Percentiles rank a stretch among this genome's conserved stretches.
phyloP scores from a whole-genome alignment of 2,888 invertebrate species.

The Phoronis australis region DNA sequence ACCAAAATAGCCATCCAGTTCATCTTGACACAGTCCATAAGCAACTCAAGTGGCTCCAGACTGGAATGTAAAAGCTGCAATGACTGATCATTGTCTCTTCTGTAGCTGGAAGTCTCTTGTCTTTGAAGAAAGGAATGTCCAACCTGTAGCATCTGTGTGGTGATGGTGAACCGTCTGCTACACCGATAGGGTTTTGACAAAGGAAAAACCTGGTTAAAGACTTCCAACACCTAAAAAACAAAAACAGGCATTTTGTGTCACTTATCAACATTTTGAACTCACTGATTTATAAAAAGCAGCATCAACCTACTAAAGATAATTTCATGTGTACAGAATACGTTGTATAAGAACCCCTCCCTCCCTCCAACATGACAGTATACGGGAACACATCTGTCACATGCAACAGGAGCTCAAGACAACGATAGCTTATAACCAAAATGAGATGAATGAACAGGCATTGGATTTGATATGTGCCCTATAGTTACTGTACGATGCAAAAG shows the following conservation, averaged over 20 bases:
- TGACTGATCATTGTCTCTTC: slow-evolving; percentile 3
- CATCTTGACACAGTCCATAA: slow-evolving; percentile 82
- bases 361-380: too few relatives aligned
- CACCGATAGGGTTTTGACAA: slow-evolving; percentile 17
- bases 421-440: too few relatives aligned
- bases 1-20: slow-evolving; percentile 89
- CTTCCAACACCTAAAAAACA: slow-evolving; percentile 29
- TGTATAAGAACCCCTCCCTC: too few relatives aligned
- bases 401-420: too few relatives aligned
- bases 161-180: slow-evolving; percentile 21
- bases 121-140: slow-evolving; percentile 43
- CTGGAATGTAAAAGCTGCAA: slow-evolving; percentile 48
- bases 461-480: too few relatives aligned
- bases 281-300: too few relatives aligned
- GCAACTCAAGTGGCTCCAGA: slow-evolving; percentile 64
- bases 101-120: slow-evolving; percentile 1
- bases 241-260: neutral
- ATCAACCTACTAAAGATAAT: too few relatives aligned
- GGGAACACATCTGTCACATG: too few relatives aligned
- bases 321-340: too few relatives aligned
- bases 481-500: too few relatives aligned
- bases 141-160: slow-evolving; percentile 33
- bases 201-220: slow-evolving; percentile 54
- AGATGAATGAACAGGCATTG: too few relatives aligned
- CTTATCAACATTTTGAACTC: neutral